Percentiles rank a stretch among this genome's conserved stretches.
Evolutionary conservation across 2,797 vertebrate species (phyloP).

Genomic region (Anguilla pacifica): DNA sequence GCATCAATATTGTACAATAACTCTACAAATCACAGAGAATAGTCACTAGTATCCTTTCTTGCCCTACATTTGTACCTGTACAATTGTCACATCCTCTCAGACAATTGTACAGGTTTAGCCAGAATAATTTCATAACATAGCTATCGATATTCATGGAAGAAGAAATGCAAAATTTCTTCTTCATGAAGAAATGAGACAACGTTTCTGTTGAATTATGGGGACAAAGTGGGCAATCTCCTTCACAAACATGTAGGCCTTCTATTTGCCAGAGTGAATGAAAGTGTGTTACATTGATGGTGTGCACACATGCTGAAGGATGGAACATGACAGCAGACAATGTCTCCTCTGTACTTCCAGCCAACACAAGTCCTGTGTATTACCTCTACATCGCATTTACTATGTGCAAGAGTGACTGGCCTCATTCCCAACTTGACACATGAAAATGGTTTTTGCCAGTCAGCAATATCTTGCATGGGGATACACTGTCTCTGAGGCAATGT

Average conservation of each 20-base stretch:
- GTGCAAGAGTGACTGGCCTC: not conserved
- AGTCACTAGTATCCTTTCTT: not conserved
- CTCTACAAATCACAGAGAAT: not conserved
- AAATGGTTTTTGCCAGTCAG: constrained; percentile 29
- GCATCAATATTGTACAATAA: not conserved
- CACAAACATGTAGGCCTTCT: not conserved
- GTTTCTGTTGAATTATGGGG: not conserved
- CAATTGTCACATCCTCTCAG: not conserved
- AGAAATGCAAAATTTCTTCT: not conserved
- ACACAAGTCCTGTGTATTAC: not conserved
- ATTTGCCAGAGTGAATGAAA: not conserved
- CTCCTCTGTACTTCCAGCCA: not conserved
- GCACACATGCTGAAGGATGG: not conserved
- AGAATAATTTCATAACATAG: not conserved
- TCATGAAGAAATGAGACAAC: not conserved
- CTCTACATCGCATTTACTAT: constrained; percentile 4
- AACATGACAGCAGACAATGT: constrained; percentile 22
- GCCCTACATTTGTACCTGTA: not conserved
- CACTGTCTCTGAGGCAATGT: constrained; percentile 33
- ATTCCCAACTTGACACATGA: constrained; percentile 15
- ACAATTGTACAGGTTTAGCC: not conserved
- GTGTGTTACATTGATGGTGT: not conserved
- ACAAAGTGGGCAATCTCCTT: not conserved
- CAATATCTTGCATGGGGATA: constrained; percentile 29
- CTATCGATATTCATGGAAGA: not conserved